Evolutionary conservation across 2,113 vertebrate genomes (phyloP), one percentile per base, ranked within the genome.

Genomic region (Vicugna pacos): DNA sequence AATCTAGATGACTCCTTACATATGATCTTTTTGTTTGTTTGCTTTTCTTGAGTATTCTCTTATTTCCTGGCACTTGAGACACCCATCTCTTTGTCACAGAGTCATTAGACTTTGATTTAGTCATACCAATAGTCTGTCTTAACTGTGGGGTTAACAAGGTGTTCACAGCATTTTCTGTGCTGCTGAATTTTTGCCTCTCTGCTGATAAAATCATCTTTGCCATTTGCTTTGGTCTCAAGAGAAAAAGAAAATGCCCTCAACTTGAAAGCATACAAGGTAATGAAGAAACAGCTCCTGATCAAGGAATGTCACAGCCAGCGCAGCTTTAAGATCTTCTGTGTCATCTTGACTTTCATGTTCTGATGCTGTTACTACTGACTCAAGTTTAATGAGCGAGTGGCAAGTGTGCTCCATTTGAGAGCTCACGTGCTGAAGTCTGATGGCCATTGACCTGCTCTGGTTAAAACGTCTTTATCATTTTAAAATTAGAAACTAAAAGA

Each of bases 401-500:
- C 19, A 58, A 15, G 3, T 65, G 15, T 79, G 32, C 79, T 84
- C 65, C 72, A 5, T 81, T 80, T 95, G 32, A 24, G 32, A 91
- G 38, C 56, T 80, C 60, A 62, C 48, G 28, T 46, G 22, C 52
- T 52, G 62, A 79, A 94, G 30, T 58, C 38, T 69, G 58, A 54
- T 32, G 28, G 62, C 22, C 3, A 24, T 26, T 81, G 42, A 82
- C 42, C 4, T 35, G 28, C 32, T 26, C 19, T 73, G 30, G n/a
- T 76, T 77, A 92, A 92, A 92, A 65, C 17, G 4, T 75, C 48
- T 73, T 72, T 58, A 58, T 86, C 9, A 60, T 75, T 86, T 80
- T 77, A 83, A 82, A 94, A 64, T 84, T 89, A 76, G 70, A 89
- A 83, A 76, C 52, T 26, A 64, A 77, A 90, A 83, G 3, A 69